phyloP scores from a whole-genome alignment of 2,888 invertebrate genomes.

The Sympetrum striolatum region DNA sequence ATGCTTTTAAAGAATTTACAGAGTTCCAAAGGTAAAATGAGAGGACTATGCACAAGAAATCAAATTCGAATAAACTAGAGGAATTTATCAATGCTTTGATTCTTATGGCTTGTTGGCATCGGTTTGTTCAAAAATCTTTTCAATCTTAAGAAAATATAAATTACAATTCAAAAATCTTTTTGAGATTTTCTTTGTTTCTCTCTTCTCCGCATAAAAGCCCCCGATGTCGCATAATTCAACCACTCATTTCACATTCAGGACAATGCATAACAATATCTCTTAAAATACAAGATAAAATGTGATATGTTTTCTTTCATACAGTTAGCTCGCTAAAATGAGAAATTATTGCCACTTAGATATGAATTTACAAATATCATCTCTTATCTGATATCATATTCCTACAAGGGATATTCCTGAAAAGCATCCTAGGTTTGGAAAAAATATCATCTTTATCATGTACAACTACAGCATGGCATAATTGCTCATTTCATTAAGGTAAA shows the following conservation, averaged over 20 bases:
- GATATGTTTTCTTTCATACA: slow-evolving; percentile 2
- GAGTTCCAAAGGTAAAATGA: neutral
- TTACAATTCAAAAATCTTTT: slow-evolving; percentile 20
- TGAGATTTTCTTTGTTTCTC: neutral
- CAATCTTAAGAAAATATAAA: slow-evolving; percentile 25
- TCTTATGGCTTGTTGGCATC: neutral
- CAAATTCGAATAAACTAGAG: neutral
- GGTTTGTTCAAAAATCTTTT: slow-evolving; percentile 2
- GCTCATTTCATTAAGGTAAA: neutral
- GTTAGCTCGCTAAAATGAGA: slow-evolving; percentile 12
- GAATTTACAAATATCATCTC: neutral
- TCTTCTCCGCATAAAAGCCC: neutral
- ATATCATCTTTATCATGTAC: neutral
- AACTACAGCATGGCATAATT: neutral
- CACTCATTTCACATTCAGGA: neutral
- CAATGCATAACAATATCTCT: slow-evolving; percentile 35
- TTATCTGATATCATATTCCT: neutral
- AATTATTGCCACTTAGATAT: slow-evolving; percentile 30
- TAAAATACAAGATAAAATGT: slow-evolving; percentile 19
- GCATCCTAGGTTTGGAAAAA: neutral
- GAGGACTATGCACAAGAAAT: neutral
- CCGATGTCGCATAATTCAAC: slow-evolving; percentile 2
- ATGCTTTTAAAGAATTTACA: too few relatives aligned
- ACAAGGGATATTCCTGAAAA: neutral
- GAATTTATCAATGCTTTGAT: neutral